Evolutionary conservation across 2,113 vertebrate species (phyloP).

Genomic region (Theristicus caerulescens): DNA sequence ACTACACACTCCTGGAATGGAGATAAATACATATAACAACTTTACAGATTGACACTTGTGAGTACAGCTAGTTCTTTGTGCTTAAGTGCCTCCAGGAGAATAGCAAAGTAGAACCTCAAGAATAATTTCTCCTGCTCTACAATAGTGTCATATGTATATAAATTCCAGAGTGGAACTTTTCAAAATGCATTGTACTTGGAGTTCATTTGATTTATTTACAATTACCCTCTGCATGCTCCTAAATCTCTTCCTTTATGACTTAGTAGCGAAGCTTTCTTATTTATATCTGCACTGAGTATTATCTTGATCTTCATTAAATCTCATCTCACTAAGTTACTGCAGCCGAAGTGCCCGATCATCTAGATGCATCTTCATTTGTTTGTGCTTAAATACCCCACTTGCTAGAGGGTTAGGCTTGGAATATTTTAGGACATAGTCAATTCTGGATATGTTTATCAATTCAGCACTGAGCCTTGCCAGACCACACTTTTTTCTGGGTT

Average conservation of each 20-base stretch:
- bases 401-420: neutral
- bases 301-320: slow-evolving; percentile 37
- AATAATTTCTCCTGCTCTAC: neutral
- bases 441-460: neutral
- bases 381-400: neutral
- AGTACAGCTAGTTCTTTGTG: neutral
- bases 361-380: neutral
- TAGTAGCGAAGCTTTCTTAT: neutral
- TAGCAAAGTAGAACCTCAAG: neutral
- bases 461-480: neutral
- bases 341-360: neutral
- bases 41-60: neutral
- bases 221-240: slow-evolving; percentile 17
- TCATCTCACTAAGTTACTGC: slow-evolving; percentile 26
- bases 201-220: slow-evolving; percentile 52
- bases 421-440: neutral
- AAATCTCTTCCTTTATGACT: slow-evolving; percentile 47
- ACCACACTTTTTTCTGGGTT: neutral
- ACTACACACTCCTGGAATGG: neutral
- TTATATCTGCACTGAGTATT: slow-evolving; percentile 47
- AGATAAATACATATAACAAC: neutral
- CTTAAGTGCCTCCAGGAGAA: slow-evolving; percentile 10
- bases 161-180: slow-evolving; percentile 24
- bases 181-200: neutral
- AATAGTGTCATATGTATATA: neutral